Base-by-base conservation (phyloP, 1,140 invertebrate species). In the Daktulosphaira vitifoliae region DNA sequence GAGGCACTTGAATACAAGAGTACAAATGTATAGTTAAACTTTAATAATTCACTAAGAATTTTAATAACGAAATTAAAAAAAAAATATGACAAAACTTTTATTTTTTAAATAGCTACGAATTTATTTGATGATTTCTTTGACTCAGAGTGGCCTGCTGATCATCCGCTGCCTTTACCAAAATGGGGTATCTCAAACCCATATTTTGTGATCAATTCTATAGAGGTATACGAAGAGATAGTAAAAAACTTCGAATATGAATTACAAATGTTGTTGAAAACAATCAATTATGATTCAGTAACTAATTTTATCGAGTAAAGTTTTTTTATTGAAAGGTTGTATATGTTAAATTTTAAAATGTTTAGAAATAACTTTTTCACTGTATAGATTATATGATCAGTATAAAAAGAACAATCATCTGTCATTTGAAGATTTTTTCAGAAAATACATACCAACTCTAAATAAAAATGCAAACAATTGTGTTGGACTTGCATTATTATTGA, bases 201-300 rank as follows among this genome's bases (percentile, higher is more conserved):
- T 73, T 72, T 82, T 75, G 73, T 72, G 72, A 79, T 83, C 67
- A 69, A 75, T 51, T 79, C 78, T 64, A 77, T 87, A 67, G 81
- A 82, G 76, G 79, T 84, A 67, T 92, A 90, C 77, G 87, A 90
- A 79, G 81, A 87, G 71, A 79, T 92, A 70, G 85, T 85, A 69
- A 80, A 83, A 26, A 79, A 80, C 66, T 82, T 90, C 73, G 88
- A 92, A 77, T 78, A 82, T 59, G 79, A 84, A 69, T 81, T 90
- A 66, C 86, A 88, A 72, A 82, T 81, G 53, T 79, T 92, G 71
- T 78, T 90, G 70, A 82, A 85, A 69, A 82, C 84, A 70, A 81
- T 90, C 79, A 77, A 87, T 75, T 95, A 94, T 74, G 88, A 92
- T 76, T 92, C 88, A 37, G 82, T 92, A 68, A 85, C 84, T 72